A percentile compares a stretch with the other conserved stretches of the same genome.
These are phyloP conservation scores for Thunnus albacares DNA, from an alignment of 2,797 vertebrate genomes.

Conservation along the genomic window DNA sequence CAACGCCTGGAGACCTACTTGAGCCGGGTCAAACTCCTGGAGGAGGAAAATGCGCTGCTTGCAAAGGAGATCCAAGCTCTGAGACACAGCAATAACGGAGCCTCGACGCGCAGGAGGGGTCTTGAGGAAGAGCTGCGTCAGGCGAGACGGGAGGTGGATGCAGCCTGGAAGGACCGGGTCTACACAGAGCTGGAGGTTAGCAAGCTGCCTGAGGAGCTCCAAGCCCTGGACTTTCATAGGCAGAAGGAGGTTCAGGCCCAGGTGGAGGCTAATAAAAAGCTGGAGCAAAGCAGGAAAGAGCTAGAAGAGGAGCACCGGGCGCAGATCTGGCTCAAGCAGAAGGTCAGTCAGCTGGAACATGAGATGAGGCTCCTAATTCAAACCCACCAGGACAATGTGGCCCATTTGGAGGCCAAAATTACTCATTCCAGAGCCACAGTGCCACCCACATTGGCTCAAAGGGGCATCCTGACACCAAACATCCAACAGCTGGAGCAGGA, in stretches of 20 bases:
- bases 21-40: conserved; percentile 90
- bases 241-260: conserved; percentile 85
- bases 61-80: conserved; percentile 81
- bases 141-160: conserved; percentile 84
- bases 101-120: conserved; percentile 62
- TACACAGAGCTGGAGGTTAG: conserved; percentile 87
- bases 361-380: conserved; percentile 86
- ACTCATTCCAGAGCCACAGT: conserved; percentile 50
- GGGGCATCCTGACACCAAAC: conserved; percentile 58
- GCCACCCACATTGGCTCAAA: conserved; percentile 31
- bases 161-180: conserved; percentile 87
- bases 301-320: conserved; percentile 90
- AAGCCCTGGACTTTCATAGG: conserved; percentile 82
- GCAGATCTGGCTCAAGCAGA: conserved; percentile 89
- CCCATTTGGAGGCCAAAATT: conserved; percentile 68
- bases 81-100: conserved; percentile 64
- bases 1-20: conserved; percentile 92
- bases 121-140: conserved; percentile 87
- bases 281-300: conserved; percentile 82
- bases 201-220: conserved; percentile 85
- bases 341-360: conserved; percentile 87
- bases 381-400: conserved; percentile 89
- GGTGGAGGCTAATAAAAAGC: conserved; percentile 78
- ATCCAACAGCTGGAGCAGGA: conserved; percentile 87
- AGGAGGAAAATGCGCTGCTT: conserved; percentile 91